These are phyloP conservation scores for Syngnathus scovelli DNA, from an alignment of 2,113 vertebrate genomes.

Conservation along the genomic window DNA sequence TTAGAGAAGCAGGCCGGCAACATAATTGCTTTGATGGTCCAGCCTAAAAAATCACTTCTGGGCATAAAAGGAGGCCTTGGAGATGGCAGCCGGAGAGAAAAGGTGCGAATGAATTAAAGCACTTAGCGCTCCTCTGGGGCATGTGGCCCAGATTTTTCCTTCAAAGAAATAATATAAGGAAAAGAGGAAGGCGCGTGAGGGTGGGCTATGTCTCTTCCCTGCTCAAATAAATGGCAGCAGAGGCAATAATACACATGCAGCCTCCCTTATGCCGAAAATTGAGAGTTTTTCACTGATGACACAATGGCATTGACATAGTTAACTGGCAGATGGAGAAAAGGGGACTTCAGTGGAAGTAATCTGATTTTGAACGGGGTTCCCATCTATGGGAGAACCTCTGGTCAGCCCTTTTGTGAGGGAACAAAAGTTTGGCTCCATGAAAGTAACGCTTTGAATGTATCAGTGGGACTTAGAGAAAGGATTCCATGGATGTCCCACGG, in stretches of 20 bases:
- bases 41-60: slow-evolving; percentile 95
- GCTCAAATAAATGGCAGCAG: slow-evolving; percentile 80
- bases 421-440: slow-evolving; percentile 78
- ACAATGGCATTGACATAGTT: slow-evolving; percentile 87
- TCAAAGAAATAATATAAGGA: slow-evolving; percentile 63
- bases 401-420: slow-evolving; percentile 68
- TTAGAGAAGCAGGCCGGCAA: slow-evolving; percentile 87
- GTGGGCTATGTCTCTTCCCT: slow-evolving; percentile 59
- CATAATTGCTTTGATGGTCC: slow-evolving; percentile 99
- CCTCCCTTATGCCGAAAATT: slow-evolving; percentile 79
- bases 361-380: slow-evolving; percentile 81
- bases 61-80: slow-evolving; percentile 89
- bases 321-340: slow-evolving; percentile 92
- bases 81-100: slow-evolving; percentile 94
- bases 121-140: slow-evolving; percentile 92
- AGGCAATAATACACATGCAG: slow-evolving; percentile 83
- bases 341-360: slow-evolving; percentile 89
- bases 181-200: slow-evolving; percentile 50
- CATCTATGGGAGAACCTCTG: slow-evolving; percentile 75
- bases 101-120: slow-evolving; percentile 99
- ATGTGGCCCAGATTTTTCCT: slow-evolving; percentile 96
- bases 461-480: slow-evolving; percentile 60
- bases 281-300: slow-evolving; percentile 76
- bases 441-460: slow-evolving; percentile 75
- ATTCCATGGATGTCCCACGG: slow-evolving; percentile 67